Percentiles rank a stretch among this genome's conserved stretches.
phyloP scores from a whole-genome alignment of 2,888 invertebrate species.

The Neocrepidodera transversa region DNA sequence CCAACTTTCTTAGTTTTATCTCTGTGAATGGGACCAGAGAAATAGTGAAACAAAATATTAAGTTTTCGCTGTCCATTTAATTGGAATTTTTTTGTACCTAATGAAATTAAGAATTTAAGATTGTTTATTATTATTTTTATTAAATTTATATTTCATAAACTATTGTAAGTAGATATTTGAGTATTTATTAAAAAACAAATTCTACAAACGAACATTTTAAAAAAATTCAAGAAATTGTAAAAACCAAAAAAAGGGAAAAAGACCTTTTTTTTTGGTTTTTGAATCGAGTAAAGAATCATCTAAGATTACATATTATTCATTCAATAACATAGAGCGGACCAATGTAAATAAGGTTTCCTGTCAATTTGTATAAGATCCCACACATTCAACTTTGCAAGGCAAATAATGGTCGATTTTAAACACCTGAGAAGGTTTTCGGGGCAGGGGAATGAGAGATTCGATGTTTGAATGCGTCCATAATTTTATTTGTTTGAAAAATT shows the following conservation, averaged over 20 bases:
- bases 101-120: no score
- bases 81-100: no score
- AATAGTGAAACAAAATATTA: no score
- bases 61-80: no score
- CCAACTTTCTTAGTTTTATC: no score
- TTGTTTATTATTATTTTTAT: no score
- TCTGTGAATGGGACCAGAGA: no score
- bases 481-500: slow-evolving; percentile 31
- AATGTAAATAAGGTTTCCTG: slow-evolving; percentile 46
- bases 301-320: slow-evolving; percentile 44
- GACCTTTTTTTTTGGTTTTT: slow-evolving; percentile 35
- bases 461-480: slow-evolving; percentile 29
- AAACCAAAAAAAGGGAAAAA: slow-evolving; percentile 32
- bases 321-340: slow-evolving; percentile 39
- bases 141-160: no score
- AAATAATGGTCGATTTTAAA: slow-evolving; percentile 40
- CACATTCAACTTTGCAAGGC: slow-evolving; percentile 39
- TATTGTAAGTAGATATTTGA: no score
- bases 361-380: slow-evolving; percentile 43
- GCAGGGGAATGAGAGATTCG: slow-evolving; percentile 18
- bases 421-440: slow-evolving; percentile 38
- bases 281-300: slow-evolving; percentile 41
- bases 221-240: no score
- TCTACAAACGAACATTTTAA: no score
- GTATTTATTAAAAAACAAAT: no score